A percentile compares a stretch with the other conserved stretches of the same genome.
Conservation (phyloP, 2,113 vertebrate genomes). For the Otocyon megalotis region DNA sequence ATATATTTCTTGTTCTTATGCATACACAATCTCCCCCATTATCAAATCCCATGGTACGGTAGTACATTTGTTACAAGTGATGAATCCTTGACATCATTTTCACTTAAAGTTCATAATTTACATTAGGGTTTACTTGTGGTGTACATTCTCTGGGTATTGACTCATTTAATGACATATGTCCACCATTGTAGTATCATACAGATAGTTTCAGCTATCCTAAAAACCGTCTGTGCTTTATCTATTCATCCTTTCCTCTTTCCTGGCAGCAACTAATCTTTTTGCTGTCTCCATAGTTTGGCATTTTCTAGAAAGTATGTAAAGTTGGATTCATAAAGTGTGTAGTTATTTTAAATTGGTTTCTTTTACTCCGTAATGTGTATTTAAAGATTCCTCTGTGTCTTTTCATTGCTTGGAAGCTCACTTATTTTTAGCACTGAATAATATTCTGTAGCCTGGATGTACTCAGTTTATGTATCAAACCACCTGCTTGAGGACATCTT, state of each 20-base stretch:
- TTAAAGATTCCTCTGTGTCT: not conserved
- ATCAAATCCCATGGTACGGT: not conserved
- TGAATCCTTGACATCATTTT: not conserved
- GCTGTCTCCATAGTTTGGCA: not conserved
- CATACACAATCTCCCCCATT: not conserved
- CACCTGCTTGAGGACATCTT: not conserved
- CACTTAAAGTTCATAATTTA: not conserved
- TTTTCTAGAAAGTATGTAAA: not conserved
- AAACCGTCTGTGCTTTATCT: not conserved
- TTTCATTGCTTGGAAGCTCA: not conserved
- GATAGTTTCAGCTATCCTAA: not conserved
- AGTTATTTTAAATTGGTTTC: not conserved
- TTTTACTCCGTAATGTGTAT: not conserved
- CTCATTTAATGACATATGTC: not conserved
- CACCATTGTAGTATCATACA: not conserved
- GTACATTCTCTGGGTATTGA: not conserved
- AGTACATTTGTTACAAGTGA: not conserved
- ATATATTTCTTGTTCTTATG: rapidly evolving
- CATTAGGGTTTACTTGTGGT: not conserved
- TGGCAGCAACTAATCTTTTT: not conserved
- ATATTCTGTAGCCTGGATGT: not conserved
- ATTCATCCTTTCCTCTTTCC: not conserved
- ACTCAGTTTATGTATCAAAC: not conserved
- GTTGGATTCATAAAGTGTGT: not conserved
- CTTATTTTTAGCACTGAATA: not conserved